A percentile compares a stretch with the other conserved stretches of the same genome.
phyloP scores from a whole-genome alignment of 2,888 invertebrate species.

The Diaperis boleti region DNA sequence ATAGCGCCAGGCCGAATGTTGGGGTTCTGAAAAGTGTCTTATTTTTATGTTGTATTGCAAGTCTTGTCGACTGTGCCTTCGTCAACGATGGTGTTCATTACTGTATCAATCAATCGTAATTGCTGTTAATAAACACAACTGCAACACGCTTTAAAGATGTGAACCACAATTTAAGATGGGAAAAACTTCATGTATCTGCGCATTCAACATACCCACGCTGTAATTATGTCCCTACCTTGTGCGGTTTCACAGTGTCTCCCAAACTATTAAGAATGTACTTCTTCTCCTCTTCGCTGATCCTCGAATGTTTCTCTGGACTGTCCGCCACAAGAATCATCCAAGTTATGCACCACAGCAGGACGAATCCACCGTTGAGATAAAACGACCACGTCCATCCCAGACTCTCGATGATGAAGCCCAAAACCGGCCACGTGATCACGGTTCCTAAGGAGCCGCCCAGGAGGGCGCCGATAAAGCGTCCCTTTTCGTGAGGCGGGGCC shows the following conservation, averaged over 20 bases:
- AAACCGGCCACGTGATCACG: slow-evolving; percentile 66
- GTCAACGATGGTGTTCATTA: too few species aligned
- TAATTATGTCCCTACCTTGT: too few species aligned
- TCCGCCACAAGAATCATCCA: slow-evolving; percentile 70
- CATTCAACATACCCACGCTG: too few species aligned
- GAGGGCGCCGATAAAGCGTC: slow-evolving; percentile 67
- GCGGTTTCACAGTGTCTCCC: slow-evolving; percentile 41
- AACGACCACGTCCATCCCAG: slow-evolving; percentile 63
- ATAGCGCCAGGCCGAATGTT: too few species aligned
- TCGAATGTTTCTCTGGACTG: slow-evolving; percentile 69
- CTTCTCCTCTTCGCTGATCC: slow-evolving; percentile 68
- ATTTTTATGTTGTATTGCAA: too few species aligned
- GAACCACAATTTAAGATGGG: too few species aligned
- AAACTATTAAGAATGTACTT: slow-evolving; percentile 69
- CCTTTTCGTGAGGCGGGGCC: slow-evolving; percentile 68
- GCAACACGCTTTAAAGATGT: too few species aligned
- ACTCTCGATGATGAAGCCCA: slow-evolving; percentile 63
- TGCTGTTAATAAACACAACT: too few species aligned
- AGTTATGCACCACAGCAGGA: slow-evolving; percentile 60
- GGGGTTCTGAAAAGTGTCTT: too few species aligned
- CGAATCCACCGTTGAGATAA: slow-evolving; percentile 58
- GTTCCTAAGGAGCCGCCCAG: slow-evolving; percentile 68
- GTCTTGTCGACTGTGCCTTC: too few species aligned
- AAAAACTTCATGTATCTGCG: too few species aligned
- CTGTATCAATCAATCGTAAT: too few species aligned